Evolutionary conservation across 2,888 invertebrate genomes (phyloP).

Genomic region (Glyphotaelius pellucidus): DNA sequence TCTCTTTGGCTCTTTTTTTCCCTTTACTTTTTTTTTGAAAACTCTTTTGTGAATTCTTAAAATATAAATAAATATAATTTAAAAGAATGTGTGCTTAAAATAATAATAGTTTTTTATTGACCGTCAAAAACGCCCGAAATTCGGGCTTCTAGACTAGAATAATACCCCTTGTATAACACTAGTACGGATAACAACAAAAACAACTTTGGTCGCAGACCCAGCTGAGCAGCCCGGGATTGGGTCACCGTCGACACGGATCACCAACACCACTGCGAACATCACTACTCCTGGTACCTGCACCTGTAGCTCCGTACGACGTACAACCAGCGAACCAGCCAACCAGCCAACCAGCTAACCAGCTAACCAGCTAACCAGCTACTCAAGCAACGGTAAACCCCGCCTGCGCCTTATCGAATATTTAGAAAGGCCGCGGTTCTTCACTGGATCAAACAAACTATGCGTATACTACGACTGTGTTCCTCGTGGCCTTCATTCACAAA

Average conservation of each 20-base stretch:
- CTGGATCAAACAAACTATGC: no score
- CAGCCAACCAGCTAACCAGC: not conserved
- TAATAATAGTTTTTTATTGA: no score
- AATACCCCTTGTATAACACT: no score
- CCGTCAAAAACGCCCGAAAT: no score
- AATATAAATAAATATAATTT: no score
- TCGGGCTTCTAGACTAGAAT: no score
- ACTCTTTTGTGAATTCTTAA: no score
- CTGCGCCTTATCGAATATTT: not conserved
- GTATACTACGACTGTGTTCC: not conserved
- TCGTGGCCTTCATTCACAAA: not conserved
- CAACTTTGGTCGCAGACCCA: not conserved
- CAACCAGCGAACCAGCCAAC: not conserved
- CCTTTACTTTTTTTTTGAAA: no score
- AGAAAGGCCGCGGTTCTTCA: slow-evolving; percentile 40
- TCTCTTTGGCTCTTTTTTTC: no score
- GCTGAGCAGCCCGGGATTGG: not conserved
- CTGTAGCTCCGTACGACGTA: no score
- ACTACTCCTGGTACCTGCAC: no score
- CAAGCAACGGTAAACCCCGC: slow-evolving; percentile 3
- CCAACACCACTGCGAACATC: not conserved
- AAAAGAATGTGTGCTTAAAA: no score
- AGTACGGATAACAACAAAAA: not conserved
- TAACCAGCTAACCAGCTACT: not conserved
- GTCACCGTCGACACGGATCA: slow-evolving; percentile 1